Percentiles rank a stretch among this genome's conserved stretches.
These are phyloP conservation scores for Phoxinus dragarum DNA, from an alignment of 2,797 vertebrate species.

Conservation along the genomic window DNA sequence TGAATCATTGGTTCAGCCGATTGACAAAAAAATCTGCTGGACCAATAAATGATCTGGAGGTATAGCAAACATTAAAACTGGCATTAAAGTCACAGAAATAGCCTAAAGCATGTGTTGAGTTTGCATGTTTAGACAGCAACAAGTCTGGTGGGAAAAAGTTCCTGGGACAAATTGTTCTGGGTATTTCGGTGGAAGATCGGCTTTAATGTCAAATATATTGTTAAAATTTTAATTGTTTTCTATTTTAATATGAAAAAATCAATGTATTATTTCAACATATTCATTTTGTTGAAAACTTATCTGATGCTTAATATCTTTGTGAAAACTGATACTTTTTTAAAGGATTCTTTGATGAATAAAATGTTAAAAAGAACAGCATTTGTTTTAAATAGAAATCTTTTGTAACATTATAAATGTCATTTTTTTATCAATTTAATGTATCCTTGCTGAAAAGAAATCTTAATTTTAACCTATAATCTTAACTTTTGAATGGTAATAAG, in stretches of 20 bases:
- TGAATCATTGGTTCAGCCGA: no score
- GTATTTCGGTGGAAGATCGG: no score
- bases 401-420: background rate
- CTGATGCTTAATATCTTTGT: no score
- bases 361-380: background rate
- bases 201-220: background rate
- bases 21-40: background rate
- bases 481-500: background rate
- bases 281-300: background rate
- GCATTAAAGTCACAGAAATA: conserved; percentile 31
- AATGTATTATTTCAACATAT: no score
- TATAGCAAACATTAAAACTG: background rate
- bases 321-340: no score
- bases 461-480: background rate
- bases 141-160: no score
- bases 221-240: background rate
- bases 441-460: background rate
- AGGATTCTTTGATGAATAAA: no score
- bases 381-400: background rate
- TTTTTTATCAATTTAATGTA: background rate
- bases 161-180: no score
- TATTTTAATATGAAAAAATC: background rate
- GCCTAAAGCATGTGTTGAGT: background rate
- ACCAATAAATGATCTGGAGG: background rate
- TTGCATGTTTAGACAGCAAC: background rate